These are phyloP conservation scores for Furnarius figulus DNA, from an alignment of 2,113 vertebrate genomes.

Conservation along the genomic window DNA sequence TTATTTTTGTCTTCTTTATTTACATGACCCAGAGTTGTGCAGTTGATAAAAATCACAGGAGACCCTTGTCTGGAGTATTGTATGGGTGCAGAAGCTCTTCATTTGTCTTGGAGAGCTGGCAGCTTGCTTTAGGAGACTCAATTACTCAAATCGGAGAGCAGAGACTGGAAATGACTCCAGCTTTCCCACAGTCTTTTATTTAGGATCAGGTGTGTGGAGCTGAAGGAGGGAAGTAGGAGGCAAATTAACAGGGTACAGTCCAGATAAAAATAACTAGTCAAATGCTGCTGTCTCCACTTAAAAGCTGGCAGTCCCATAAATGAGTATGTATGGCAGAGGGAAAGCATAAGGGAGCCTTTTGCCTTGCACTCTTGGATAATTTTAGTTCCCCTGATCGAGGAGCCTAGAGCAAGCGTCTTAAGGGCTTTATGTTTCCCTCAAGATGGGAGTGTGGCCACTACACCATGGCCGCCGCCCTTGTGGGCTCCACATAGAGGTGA, in stretches of 20 bases:
- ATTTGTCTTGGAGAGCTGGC: background rate
- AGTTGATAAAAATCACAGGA: background rate
- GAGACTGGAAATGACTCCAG: background rate
- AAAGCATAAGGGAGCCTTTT: constrained; percentile 16
- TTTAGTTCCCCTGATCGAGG: background rate
- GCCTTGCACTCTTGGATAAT: background rate
- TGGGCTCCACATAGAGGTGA: background rate
- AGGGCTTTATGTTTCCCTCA: background rate
- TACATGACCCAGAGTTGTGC: background rate
- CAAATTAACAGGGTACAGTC: constrained; percentile 2
- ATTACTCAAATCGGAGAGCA: background rate
- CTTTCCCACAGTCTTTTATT: background rate
- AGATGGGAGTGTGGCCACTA: background rate
- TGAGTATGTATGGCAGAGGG: background rate
- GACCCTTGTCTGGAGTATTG: background rate
- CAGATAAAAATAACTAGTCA: constrained; percentile 38
- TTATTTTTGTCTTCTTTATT: background rate
- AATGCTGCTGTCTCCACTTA: background rate
- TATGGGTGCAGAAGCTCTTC: background rate
- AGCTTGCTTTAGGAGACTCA: background rate
- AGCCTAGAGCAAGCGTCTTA: background rate
- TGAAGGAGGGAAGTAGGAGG: background rate
- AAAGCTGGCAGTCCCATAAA: constrained; percentile 27
- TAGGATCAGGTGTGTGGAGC: constrained; percentile 11
- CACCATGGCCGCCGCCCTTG: fast-evolving